These are phyloP conservation scores for Porites lutea DNA, from an alignment of 64 coral and sea anemone species.

Conservation along the genomic window DNA sequence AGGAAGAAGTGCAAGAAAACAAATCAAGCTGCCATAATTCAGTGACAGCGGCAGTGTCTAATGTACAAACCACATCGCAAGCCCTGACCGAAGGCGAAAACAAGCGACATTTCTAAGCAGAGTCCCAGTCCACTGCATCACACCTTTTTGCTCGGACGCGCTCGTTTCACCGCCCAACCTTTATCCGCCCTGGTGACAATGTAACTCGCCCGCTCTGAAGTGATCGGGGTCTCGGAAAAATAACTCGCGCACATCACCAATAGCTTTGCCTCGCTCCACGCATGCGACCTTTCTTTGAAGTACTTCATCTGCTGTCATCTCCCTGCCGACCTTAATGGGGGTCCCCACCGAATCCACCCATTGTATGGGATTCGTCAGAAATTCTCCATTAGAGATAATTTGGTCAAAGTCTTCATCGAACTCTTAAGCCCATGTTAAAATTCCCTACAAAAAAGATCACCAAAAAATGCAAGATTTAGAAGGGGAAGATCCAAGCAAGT, in stretches of 20 bases:
- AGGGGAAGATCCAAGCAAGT: background rate
- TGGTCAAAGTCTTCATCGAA: background rate
- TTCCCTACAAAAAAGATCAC: background rate
- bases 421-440: background rate
- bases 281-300: background rate
- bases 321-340: conserved; percentile 4
- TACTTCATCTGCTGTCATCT: background rate
- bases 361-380: background rate
- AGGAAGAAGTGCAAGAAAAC: no score
- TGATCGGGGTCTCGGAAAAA: no score
- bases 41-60: no score
- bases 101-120: no score
- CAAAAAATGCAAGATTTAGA: background rate
- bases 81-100: no score
- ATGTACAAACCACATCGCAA: no score
- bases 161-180: no score
- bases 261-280: background rate
- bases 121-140: no score
- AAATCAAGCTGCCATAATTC: no score
- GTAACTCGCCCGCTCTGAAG: conserved; percentile 17
- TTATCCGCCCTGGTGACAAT: no score
- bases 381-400: background rate
- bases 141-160: no score
- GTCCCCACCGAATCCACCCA: conserved; percentile 19
- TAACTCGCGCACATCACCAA: no score